phyloP scores from a whole-genome alignment of 2,888 invertebrate species.

The Polietes domitor region DNA sequence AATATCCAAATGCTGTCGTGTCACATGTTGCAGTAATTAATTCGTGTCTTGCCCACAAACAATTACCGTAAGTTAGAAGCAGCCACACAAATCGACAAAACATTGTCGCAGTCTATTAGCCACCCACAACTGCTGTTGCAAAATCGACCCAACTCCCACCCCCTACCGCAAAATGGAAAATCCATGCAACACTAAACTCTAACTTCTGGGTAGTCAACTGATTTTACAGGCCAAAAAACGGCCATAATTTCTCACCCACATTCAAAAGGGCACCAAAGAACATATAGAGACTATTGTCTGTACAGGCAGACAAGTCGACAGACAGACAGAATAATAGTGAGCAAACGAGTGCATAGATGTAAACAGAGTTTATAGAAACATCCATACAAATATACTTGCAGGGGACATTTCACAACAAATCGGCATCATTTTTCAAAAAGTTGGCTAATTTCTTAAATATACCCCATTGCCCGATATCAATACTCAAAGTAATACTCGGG shows the following conservation, averaged over 20 bases:
- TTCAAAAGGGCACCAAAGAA: slow-evolving; percentile 21
- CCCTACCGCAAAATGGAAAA: background rate
- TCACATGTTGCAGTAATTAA: slow-evolving; percentile 67
- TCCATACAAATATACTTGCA: too few relatives aligned
- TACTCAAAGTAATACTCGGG: too few relatives aligned
- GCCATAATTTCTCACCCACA: slow-evolving; percentile 55
- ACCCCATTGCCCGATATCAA: too few relatives aligned
- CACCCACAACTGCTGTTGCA: slow-evolving; percentile 57
- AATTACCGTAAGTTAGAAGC: slow-evolving; percentile 66
- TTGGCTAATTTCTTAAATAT: too few relatives aligned
- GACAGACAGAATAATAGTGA: background rate
- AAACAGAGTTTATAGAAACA: too few relatives aligned
- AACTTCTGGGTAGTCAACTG: slow-evolving; percentile 58
- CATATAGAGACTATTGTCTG: slow-evolving; percentile 26
- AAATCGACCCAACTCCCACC: background rate
- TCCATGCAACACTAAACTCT: slow-evolving; percentile 16
- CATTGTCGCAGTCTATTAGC: slow-evolving; percentile 63
- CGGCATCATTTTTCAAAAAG: too few relatives aligned
- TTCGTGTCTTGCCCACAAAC: slow-evolving; percentile 67
- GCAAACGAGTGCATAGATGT: too few relatives aligned
- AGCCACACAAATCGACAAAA: slow-evolving; percentile 17
- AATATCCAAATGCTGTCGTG: slow-evolving; percentile 65
- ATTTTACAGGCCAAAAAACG: slow-evolving; percentile 51
- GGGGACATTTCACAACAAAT: too few relatives aligned
- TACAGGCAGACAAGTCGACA: background rate